phyloP scores from a whole-genome alignment of 2,113 vertebrate species.

The Hemicordylus capensis region DNA sequence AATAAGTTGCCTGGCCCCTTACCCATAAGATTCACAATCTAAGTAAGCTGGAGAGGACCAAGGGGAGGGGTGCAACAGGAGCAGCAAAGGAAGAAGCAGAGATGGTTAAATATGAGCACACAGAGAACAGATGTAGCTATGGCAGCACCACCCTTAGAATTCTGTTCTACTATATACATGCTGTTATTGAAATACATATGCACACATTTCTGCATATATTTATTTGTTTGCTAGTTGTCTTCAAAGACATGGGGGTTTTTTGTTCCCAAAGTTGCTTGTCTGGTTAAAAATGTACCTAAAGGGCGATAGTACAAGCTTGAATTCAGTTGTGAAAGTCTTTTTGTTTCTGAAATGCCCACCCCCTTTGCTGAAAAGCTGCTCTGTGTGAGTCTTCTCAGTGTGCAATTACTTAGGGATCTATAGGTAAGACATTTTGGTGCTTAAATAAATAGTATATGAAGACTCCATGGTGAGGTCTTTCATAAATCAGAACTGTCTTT shows the following conservation, averaged over 20 bases:
- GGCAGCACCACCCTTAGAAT: neutral
- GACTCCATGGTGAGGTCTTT: conserved; percentile 67
- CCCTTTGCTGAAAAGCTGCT: conserved; percentile 64
- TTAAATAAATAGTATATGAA: conserved; percentile 73
- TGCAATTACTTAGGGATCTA: conserved; percentile 74
- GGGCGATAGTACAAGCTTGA: conserved; percentile 55
- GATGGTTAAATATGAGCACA: neutral
- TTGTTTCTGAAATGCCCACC: conserved; percentile 61
- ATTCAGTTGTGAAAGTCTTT: conserved; percentile 64
- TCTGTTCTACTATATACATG: neutral
- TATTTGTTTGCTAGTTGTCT: conserved; percentile 38
- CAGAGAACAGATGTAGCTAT: neutral
- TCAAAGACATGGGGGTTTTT: conserved; percentile 29
- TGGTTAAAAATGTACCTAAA: conserved; percentile 24
- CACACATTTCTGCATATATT: neutral
- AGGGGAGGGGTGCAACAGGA: no score
- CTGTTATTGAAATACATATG: neutral
- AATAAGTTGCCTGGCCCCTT: neutral
- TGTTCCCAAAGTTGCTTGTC: conserved; percentile 42
- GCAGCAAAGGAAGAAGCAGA: neutral
- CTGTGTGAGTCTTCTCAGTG: conserved; percentile 65
- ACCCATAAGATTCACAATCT: neutral
- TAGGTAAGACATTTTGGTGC: conserved; percentile 71
- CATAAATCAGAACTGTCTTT: conserved; percentile 68
- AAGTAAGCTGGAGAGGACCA: neutral